Conservation (phyloP, 2,888 invertebrate genomes). For the Tachina fera region DNA sequence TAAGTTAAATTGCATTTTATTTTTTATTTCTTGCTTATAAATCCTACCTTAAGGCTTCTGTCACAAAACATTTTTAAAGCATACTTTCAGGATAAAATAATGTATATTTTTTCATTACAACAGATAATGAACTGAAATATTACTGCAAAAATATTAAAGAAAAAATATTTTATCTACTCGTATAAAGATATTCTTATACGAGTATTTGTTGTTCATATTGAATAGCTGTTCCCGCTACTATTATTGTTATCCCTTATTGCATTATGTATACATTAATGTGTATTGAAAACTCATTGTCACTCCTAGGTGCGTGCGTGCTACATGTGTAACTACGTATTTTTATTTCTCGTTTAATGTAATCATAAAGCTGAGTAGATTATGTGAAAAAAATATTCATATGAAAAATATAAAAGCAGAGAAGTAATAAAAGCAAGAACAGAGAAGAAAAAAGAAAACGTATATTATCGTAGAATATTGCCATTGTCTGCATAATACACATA, state of each 20-base stretch:
- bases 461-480: slow-evolving; percentile 53
- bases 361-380: slow-evolving; percentile 61
- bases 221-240: neutral
- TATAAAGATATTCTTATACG: slow-evolving; percentile 38
- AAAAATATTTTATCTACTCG: neutral
- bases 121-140: slow-evolving; percentile 49
- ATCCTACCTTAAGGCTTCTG: slow-evolving; percentile 29
- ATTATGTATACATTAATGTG: slow-evolving; percentile 49
- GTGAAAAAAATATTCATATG: slow-evolving; percentile 30
- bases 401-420: slow-evolving; percentile 21
- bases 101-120: neutral
- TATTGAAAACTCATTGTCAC: slow-evolving; percentile 64
- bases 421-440: slow-evolving; percentile 5
- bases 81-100: slow-evolving; percentile 49
- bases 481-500: slow-evolving; percentile 57
- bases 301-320: slow-evolving; percentile 34
- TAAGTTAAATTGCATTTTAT: neutral
- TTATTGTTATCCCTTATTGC: slow-evolving; percentile 65
- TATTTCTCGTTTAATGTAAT: slow-evolving; percentile 37
- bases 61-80: slow-evolving; percentile 34
- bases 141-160: slow-evolving; percentile 33
- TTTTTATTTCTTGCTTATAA: neutral
- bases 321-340: slow-evolving; percentile 12
- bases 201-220: slow-evolving; percentile 15
- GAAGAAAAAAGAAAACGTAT: slow-evolving; percentile 20